Evolutionary conservation across 2,797 vertebrate species (phyloP), one percentile per base, ranked within the genome.

Genomic region (Schizopygopsis malacanthus): DNA sequence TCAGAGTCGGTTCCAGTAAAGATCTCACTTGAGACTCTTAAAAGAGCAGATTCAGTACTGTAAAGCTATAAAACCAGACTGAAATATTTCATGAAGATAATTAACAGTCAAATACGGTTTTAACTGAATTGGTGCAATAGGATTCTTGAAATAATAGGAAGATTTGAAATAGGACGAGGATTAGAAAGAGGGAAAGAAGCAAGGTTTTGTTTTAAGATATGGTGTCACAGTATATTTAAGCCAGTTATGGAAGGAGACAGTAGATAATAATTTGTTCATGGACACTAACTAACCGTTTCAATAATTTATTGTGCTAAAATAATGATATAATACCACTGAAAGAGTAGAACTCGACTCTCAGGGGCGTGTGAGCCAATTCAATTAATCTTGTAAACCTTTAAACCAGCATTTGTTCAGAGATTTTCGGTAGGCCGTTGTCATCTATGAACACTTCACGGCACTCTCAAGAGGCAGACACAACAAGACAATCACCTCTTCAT

Each of bases 401-500:
- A 28, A 67, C 0, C 6, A 16, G 63, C 28, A 33, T 67, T 67
- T 67, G 0, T 28, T n/a, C 28, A 39, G 37, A 18, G 39, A 67
- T 56, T 2, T 56, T 7, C 20, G 0, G 20, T n/a, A 54, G 2
- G 10, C 20, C 3, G 1, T 54, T 63, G 13, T 37, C 33, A 22
- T 41, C 75, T 67, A 25, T 56, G 50, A 28, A 79, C 86, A 85
- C 84, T 85, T 88, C 63, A 75, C 56, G 10, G 41, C 5, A 45
- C 43, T 43, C 69, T 65, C 56, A 6, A 41, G 69, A 54, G 78
- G 15, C 47, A 70, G 52, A 85, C 18, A 84, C 75, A 90, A 91
- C 89, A 92, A 92, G 93, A 91, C 91, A 92, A 92, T 90, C 92
- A 76, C 81, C 70, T 77, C 93, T 95, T 93, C 93, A 95, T 94